Base-by-base conservation (phyloP, 2,113 vertebrate genomes). In the Elephantulus edwardii region DNA sequence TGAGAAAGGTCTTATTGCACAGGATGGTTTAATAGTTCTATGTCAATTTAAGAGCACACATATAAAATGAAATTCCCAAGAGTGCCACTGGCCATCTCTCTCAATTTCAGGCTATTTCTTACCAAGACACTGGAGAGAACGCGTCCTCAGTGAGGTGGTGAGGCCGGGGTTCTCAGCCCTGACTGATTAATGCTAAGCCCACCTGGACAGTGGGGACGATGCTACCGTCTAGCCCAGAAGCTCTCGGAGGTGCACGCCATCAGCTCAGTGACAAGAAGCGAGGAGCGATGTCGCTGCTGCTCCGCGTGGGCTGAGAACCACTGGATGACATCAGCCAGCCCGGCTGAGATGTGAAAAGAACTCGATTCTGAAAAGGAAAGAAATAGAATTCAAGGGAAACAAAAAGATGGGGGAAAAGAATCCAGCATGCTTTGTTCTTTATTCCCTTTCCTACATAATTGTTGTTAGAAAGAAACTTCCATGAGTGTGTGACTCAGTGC, bases 41-140 rank as follows among this genome's bases (percentile, higher is more conserved):
- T 22, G 54, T 24, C 8, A 22, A 56, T 56, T 56, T 56, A 24
- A 22, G 54, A 56, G 26, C 26, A 64, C 3, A 66, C 6, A 14
- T 35, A 80, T 68, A 54, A 81, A 81, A 70, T 24, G 68, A 92
- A 85, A 30, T 46, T 89, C 50, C 71, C 33, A 80, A 66, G 50
- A 19, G 6, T 58, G 86, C 56, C n/a, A 76, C 8, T 38, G 13
- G 14, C 17, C 8, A n/a, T 28, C 40, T 44, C 66, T 26, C 42
- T 26, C 40, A 19, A 33, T 62, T 50, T 62, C 77, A 10, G 33
- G 38, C 35, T 83, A 6, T 30, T 84, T 13, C 76, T 44, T 35
- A 20, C 42, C 8, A 46, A 35, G 28, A 2, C 74, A 76, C 38
- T 38, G 2, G 72, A 62, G 58, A n/a, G 26, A 6, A 33, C 26